Base-by-base conservation (phyloP, 2,113 vertebrate species). In the Petromus typicus region DNA sequence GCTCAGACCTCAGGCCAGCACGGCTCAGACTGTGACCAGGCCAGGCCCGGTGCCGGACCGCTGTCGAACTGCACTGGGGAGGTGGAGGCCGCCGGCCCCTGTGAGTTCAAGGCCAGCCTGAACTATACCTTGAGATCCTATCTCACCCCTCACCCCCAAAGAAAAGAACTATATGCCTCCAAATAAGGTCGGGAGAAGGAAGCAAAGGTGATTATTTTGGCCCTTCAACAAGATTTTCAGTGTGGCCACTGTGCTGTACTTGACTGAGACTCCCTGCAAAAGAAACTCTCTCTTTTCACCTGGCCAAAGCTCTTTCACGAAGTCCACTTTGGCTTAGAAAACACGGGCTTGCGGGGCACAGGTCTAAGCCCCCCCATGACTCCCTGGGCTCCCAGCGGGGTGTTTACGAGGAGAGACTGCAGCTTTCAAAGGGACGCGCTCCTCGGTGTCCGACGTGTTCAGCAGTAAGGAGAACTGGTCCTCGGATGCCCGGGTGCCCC, bases 241-340 rank as follows among this genome's bases (percentile, higher is more conserved):
- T 9, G 25, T 16, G 64, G 73, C 43, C 16, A 16, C 56, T 37
- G 18, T 51, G 14, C 48, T 40, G n/a, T 56, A 45, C 14, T 34
- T 83, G 82, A 81, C 78, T 37, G 59, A 81, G 92, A 51, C 10
- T 54, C 34, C 23, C 34, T 83, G 94, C 81, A 78, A 83, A 93
- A 48, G 11, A 63, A 40, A 20, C 51, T 7, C 51, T n/a, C 59
- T 80, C 51, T 45, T 43, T 23, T 25, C 79, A 71, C 22, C 40
- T 48, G 61, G 80, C 75, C 45, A n/a, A 43, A 0, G 7, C 23
- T 83, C 78, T 79, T 86, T 91, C 18, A 66, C 20, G 87, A 34
- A 14, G 80, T 80, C 80, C 85, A 20, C 59, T 93, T 87, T 30
- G 76, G 64, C n/a, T 51, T 75, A 25, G 32, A 67, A 91, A 84